Evolutionary conservation across 2,888 invertebrate genomes (phyloP).

Genomic region (Frankliniella fusca): DNA sequence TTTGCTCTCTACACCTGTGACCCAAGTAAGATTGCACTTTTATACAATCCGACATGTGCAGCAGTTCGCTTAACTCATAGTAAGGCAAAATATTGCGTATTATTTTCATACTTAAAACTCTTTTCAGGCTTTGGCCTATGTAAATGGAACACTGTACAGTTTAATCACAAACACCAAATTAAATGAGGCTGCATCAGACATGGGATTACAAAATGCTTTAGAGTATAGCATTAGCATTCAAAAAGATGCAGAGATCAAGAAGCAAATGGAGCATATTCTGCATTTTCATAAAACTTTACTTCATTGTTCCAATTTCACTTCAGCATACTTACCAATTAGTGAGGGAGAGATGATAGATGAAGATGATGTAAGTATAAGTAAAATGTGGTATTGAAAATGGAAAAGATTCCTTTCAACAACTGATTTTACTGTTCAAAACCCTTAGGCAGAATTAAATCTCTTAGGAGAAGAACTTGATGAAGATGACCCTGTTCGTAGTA

Average conservation of each 20-base stretch:
- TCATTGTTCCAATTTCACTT: background rate
- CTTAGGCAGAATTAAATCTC: background rate
- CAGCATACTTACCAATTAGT: background rate
- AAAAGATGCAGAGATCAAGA: background rate
- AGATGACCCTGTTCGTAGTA: background rate
- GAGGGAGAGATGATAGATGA: slow-evolving; percentile 6
- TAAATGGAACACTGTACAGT: background rate
- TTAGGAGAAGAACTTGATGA: background rate
- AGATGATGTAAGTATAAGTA: background rate
- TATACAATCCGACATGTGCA: too few species aligned
- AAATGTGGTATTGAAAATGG: background rate
- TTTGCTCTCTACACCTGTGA: slow-evolving; percentile 43
- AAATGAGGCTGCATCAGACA: background rate
- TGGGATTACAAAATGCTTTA: background rate
- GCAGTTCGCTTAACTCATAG: background rate
- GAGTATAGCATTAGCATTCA: background rate
- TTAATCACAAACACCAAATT: background rate
- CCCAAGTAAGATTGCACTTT: slow-evolving; percentile 33
- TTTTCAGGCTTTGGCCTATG: background rate
- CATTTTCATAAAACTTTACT: background rate
- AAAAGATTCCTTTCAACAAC: background rate
- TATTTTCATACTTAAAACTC: background rate
- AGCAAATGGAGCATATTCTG: slow-evolving; percentile 17
- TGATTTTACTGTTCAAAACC: background rate
- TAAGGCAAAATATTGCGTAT: too few species aligned